Evolutionary conservation across 2,888 invertebrate species (phyloP).

Genomic region (Lamproptera curius): DNA sequence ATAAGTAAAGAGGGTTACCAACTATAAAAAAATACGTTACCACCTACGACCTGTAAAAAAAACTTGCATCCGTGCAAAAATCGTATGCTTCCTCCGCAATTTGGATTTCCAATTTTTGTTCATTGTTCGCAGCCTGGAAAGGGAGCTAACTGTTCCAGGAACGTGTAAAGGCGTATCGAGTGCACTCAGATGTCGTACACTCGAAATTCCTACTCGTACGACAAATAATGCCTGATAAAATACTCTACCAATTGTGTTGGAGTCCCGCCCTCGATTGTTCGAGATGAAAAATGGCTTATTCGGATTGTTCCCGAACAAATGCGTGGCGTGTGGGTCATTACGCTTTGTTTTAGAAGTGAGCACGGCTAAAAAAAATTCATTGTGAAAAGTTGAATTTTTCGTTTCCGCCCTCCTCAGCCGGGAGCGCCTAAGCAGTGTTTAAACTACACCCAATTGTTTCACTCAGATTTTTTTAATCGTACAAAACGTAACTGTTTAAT

Average conservation of each 20-base stretch:
- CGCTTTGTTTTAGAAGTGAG: constrained; percentile 74
- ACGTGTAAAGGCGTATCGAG: constrained; percentile 41
- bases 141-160: constrained; percentile 11
- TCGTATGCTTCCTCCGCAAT: neutral
- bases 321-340: constrained; percentile 76
- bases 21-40: too few species aligned
- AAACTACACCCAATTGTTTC: constrained; percentile 61
- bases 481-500: neutral
- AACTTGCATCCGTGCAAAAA: too few species aligned
- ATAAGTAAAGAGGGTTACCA: too few species aligned
- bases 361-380: constrained; percentile 70
- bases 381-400: constrained; percentile 61
- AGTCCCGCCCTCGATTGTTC: constrained; percentile 76
- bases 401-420: constrained; percentile 60
- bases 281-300: constrained; percentile 75
- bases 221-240: constrained; percentile 73
- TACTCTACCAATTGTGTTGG: constrained; percentile 74
- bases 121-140: constrained; percentile 6
- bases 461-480: constrained; percentile 36
- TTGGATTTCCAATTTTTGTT: constrained; percentile 22
- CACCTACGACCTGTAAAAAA: too few species aligned
- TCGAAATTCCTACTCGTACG: constrained; percentile 50
- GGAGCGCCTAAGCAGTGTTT: constrained; percentile 47
- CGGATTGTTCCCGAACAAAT: constrained; percentile 75
- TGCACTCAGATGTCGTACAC: constrained; percentile 61